These are phyloP conservation scores for Celastrina argiolus DNA, from an alignment of 2,888 invertebrate genomes.

Conservation along the genomic window DNA sequence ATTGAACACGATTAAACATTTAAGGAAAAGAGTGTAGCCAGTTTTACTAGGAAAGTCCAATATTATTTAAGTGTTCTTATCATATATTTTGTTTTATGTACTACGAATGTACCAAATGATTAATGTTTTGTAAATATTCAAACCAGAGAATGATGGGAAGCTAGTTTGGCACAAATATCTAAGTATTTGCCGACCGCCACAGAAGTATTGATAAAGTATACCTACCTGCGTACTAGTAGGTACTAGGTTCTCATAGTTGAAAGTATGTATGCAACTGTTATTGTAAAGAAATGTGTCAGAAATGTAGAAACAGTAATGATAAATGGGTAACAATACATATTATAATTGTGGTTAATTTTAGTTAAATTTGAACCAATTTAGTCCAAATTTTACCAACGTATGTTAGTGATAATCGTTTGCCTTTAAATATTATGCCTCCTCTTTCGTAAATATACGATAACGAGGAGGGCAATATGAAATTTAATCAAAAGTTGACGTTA, in stretches of 20 bases:
- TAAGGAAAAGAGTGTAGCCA: constrained; percentile 5
- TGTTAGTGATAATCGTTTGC: no score
- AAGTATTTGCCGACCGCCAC: background rate
- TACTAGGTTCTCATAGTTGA: no score
- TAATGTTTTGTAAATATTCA: background rate
- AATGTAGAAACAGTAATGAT: background rate
- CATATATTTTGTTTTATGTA: background rate
- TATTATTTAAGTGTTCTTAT: background rate
- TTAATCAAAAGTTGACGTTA: no score
- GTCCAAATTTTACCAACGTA: no score
- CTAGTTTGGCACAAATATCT: background rate
- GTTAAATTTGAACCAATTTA: background rate
- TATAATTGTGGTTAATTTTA: background rate
- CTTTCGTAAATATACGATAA: no score
- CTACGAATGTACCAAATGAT: background rate
- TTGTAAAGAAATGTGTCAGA: background rate
- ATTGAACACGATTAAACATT: no score
- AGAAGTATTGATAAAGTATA: background rate
- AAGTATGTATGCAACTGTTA: no score
- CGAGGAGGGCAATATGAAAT: no score
- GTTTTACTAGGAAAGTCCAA: background rate
- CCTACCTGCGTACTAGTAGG: no score
- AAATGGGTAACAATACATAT: background rate
- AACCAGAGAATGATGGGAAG: background rate
- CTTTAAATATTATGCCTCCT: no score